These are phyloP conservation scores for Neria commutata DNA, from an alignment of 2,888 invertebrate species.

Conservation along the genomic window DNA sequence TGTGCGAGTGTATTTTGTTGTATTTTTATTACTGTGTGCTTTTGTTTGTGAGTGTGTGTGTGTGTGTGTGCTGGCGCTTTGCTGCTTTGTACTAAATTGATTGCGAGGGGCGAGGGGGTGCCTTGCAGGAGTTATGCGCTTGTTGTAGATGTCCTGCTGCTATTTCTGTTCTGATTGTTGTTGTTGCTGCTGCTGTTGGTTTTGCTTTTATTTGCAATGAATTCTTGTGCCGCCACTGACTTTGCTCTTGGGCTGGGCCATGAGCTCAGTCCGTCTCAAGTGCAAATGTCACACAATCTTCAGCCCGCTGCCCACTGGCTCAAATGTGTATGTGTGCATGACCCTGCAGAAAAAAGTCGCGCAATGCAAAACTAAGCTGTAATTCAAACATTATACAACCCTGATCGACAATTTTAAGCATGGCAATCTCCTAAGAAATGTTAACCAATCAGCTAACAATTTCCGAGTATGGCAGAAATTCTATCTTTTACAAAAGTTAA, in stretches of 20 bases:
- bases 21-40: background rate
- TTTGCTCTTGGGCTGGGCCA: too few species aligned
- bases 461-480: too few species aligned
- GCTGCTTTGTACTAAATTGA: conserved; percentile 14
- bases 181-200: background rate
- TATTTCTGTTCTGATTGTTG: background rate
- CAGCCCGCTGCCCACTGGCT: background rate
- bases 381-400: too few species aligned
- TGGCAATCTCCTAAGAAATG: too few species aligned
- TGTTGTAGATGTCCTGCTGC: background rate
- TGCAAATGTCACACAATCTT: background rate
- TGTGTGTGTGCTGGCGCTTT: conserved; percentile 3
- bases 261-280: conserved; percentile 5
- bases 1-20: background rate
- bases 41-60: background rate
- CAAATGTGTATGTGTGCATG: background rate
- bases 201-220: background rate
- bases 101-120: conserved; percentile 1
- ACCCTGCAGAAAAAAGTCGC: too few species aligned
- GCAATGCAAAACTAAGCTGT: too few species aligned
- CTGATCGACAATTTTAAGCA: too few species aligned
- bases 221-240: too few species aligned
- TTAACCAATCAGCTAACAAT: too few species aligned
- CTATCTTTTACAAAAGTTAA: too few species aligned
- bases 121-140: background rate